Evolutionary conservation across 1,140 invertebrate genomes (phyloP), one percentile per base, ranked within the genome.

Genomic region (Magallana ariakensis): DNA sequence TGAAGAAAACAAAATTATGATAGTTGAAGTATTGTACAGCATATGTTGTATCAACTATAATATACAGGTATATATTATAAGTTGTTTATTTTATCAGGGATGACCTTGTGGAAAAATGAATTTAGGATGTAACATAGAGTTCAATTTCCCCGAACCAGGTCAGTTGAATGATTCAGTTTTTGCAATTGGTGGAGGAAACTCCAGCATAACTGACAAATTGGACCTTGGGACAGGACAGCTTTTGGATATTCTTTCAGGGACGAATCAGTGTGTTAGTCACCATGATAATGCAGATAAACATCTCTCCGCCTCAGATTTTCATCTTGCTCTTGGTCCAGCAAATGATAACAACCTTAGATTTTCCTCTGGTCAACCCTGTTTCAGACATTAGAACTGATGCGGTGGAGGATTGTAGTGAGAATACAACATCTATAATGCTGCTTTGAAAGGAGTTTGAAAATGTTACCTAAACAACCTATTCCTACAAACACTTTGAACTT

Each of bases 341-440:
- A 89, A 89, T 89, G 88, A 89, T 87, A 7, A 87, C 88, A 16
- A 84, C 75, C 82, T n/a, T 80, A 83, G 87, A 88, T 83, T 88
- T 88, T 57, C 81, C 82, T 9, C 54, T 86, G 19, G 88, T 66
- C 66, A 88, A 83, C 33, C 70, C 88, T 19, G 86, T 83, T 33
- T 13, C 86, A 33, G 86, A 87, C 56, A 87, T 87, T 10, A 33
- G 70, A 16, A 81, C 83, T 19, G 88, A 89, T n/a, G 57, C 83
- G 8, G n/a, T 87, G 9, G 88, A 89, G 54, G 88, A 89, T 26
- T 66, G 66, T 54, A 85, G 83, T 85, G 88, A 89, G 22, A 83
- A 26, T 89, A 89, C 46, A 89, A 85, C 56, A 89, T 89, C 10
- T 66, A 83, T 0, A 86, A 89, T 70, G 85, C 88, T 46, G 88